Evolutionary conservation across 2,797 vertebrate species (phyloP).

Genomic region (Myotis planiceps): DNA sequence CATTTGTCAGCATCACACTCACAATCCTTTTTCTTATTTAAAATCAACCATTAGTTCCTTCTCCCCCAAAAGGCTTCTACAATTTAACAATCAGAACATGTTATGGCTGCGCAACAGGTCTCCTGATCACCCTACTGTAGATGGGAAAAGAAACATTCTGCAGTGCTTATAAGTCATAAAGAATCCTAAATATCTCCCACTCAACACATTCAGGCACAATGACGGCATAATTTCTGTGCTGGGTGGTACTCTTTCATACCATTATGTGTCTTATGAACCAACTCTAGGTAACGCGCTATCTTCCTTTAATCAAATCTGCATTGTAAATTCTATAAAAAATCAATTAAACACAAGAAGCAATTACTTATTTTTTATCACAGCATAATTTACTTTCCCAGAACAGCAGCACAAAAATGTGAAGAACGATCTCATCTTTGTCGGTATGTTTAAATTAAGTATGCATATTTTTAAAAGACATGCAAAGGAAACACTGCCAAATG

Average conservation of each 20-base stretch:
- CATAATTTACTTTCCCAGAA: constrained; percentile 84
- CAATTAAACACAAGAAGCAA: constrained; percentile 86
- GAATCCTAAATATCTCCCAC: constrained; percentile 79
- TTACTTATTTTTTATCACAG: constrained; percentile 84
- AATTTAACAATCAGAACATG: constrained; percentile 75
- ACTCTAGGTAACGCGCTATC: constrained; percentile 78
- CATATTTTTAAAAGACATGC: constrained; percentile 53
- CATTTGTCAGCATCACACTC: constrained; percentile 56
- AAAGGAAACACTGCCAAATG: constrained; percentile 46
- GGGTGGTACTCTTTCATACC: constrained; percentile 61
- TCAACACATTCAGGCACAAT: constrained; percentile 67
- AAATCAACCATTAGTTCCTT: constrained; percentile 62
- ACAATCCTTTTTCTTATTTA: constrained; percentile 49
- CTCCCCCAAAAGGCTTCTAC: constrained; percentile 34
- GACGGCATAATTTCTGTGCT: constrained; percentile 67
- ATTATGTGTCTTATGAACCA: constrained; percentile 75
- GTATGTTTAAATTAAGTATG: constrained; percentile 67
- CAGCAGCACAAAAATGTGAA: constrained; percentile 69
- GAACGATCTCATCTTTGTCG: constrained; percentile 61
- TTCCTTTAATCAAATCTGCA: constrained; percentile 84
- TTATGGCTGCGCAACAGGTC: constrained; percentile 74
- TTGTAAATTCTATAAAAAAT: constrained; percentile 84
- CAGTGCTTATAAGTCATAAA: constrained; percentile 74
- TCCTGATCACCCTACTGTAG: constrained; percentile 69
- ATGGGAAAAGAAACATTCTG: constrained; percentile 69